Evolutionary conservation across 2,888 invertebrate genomes (phyloP).

Genomic region (Euplexia lucipara): DNA sequence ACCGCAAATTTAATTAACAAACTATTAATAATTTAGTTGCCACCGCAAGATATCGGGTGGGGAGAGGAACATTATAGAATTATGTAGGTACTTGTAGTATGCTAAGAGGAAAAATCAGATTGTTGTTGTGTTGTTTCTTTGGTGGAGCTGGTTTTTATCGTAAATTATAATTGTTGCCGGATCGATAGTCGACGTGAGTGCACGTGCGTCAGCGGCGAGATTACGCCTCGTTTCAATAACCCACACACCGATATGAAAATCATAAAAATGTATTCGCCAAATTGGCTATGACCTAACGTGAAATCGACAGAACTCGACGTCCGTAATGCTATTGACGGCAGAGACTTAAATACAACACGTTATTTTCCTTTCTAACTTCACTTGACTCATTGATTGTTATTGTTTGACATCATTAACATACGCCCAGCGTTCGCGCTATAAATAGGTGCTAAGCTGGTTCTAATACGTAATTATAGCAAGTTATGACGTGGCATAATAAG

Average conservation of each 20-base stretch:
- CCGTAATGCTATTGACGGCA: slow-evolving; percentile 51
- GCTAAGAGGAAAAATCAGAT: slow-evolving; percentile 58
- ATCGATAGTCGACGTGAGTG: slow-evolving; percentile 71
- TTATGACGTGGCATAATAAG: slow-evolving; percentile 64
- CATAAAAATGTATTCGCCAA: slow-evolving; percentile 78
- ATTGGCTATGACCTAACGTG: slow-evolving; percentile 73
- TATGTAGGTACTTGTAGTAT: slow-evolving; percentile 29
- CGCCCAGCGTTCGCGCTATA: slow-evolving; percentile 33
- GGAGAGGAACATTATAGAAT: slow-evolving; percentile 6
- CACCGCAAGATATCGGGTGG: slow-evolving; percentile 33
- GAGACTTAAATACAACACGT: slow-evolving; percentile 12
- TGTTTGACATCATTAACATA: slow-evolving; percentile 52
- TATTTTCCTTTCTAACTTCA: slow-evolving; percentile 27
- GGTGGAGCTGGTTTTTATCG: slow-evolving; percentile 70
- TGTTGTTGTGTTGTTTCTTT: slow-evolving; percentile 60
- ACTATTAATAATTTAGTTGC: slow-evolving; percentile 38
- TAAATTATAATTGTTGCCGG: slow-evolving; percentile 73
- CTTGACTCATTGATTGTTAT: slow-evolving; percentile 44
- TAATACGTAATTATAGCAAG: slow-evolving; percentile 61
- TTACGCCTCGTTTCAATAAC: slow-evolving; percentile 77
- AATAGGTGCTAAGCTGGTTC: slow-evolving; percentile 50
- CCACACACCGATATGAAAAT: slow-evolving; percentile 76
- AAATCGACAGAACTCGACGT: slow-evolving; percentile 57
- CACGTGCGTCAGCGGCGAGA: slow-evolving; percentile 80
- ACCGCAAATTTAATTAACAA: slow-evolving; percentile 46